A percentile compares a stretch with the other conserved stretches of the same genome.
These are phyloP conservation scores for Troides helena DNA, from an alignment of 2,888 invertebrate species.

Conservation along the genomic window DNA sequence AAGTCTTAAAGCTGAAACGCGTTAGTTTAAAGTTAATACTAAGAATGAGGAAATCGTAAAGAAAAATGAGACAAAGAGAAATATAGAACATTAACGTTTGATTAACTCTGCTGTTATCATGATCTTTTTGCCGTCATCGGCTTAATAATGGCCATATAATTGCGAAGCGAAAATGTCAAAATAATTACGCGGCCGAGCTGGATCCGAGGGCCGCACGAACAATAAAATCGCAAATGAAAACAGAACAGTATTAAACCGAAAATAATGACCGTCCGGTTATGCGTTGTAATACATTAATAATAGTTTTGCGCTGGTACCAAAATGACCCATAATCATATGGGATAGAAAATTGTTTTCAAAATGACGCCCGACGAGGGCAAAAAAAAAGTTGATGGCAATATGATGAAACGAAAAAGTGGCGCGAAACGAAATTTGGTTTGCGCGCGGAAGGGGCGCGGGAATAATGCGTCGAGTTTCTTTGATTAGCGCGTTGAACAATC, in stretches of 20 bases:
- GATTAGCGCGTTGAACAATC: constrained; percentile 52
- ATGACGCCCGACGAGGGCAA: constrained; percentile 47
- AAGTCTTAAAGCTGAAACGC: no score
- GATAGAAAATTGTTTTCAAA: constrained; percentile 77
- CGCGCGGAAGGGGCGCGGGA: constrained; percentile 44
- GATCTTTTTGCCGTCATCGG: constrained; percentile 29
- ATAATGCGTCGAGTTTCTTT: constrained; percentile 60
- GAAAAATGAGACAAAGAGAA: background rate
- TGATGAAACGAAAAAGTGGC: constrained; percentile 70
- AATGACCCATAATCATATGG: constrained; percentile 76
- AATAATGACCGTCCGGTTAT: constrained; percentile 51
- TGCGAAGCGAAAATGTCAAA: constrained; percentile 37
- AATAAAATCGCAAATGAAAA: constrained; percentile 39
- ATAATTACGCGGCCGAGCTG: constrained; percentile 37
- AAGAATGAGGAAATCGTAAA: background rate
- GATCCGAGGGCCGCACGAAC: constrained; percentile 40
- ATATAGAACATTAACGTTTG: constrained; percentile 8
- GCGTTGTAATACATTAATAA: constrained; percentile 72
- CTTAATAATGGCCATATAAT: constrained; percentile 32
- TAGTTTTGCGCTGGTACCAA: constrained; percentile 67
- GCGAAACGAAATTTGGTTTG: constrained; percentile 56
- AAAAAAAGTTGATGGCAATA: constrained; percentile 67
- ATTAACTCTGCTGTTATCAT: constrained; percentile 7
- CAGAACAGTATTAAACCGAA: constrained; percentile 45
- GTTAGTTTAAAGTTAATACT: no score